These are phyloP conservation scores for Orthonychiurus folsomi DNA, from an alignment of 2,888 invertebrate species.

Conservation along the genomic window DNA sequence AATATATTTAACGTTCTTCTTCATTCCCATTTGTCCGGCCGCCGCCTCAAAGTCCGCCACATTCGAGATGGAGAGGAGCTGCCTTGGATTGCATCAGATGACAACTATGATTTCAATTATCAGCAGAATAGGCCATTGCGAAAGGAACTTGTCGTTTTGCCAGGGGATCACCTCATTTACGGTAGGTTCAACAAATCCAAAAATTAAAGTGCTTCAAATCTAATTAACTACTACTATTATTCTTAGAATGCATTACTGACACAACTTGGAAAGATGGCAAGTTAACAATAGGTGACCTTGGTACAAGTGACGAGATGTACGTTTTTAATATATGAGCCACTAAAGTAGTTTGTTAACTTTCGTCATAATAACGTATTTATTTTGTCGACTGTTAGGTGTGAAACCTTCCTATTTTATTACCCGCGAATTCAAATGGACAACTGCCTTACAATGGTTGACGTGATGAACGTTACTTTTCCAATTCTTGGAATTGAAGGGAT, in stretches of 20 bases:
- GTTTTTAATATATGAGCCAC: no score
- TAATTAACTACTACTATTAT: neutral
- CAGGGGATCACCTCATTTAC: slow-evolving; percentile 27
- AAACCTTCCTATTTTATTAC: slow-evolving; percentile 13
- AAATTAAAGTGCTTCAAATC: neutral
- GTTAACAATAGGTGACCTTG: neutral
- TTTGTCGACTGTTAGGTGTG: slow-evolving; percentile 7
- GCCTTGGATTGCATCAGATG: slow-evolving; percentile 21
- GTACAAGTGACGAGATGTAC: neutral
- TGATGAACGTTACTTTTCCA: neutral
- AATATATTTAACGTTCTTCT: slow-evolving; percentile 71
- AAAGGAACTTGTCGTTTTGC: slow-evolving; percentile 12
- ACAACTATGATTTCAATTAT: slow-evolving; percentile 25
- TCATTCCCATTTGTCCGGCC: slow-evolving; percentile 64
- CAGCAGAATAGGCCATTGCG: slow-evolving; percentile 20
- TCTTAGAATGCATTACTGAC: slow-evolving; percentile 6
- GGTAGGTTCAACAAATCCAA: slow-evolving; percentile 13
- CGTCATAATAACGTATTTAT: no score
- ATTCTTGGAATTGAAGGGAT: neutral
- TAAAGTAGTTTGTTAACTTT: no score
- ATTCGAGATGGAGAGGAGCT: slow-evolving; percentile 20
- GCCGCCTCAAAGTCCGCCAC: slow-evolving; percentile 46
- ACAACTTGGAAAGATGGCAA: neutral
- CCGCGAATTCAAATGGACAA: neutral
- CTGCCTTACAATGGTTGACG: neutral